Conservation (phyloP, 2,888 invertebrate genomes). For the Gastracanthus pulcherrimus region DNA sequence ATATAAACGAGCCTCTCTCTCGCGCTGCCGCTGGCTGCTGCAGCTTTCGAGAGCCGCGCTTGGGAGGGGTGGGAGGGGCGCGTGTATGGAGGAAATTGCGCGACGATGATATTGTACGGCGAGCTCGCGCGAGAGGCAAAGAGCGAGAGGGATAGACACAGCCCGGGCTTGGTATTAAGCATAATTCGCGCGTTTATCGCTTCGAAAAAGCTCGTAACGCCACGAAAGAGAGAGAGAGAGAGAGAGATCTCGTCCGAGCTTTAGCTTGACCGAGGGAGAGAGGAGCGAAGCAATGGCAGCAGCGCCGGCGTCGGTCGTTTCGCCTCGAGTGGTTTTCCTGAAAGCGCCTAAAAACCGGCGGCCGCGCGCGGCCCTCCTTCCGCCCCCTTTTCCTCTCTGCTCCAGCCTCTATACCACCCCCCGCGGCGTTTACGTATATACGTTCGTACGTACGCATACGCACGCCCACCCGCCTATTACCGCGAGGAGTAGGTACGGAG, state of each 20-base stretch:
- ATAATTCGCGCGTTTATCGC: slow-evolving; percentile 71
- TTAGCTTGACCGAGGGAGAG: too few relatives aligned
- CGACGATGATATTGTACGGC: slow-evolving; percentile 54
- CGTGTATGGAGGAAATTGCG: slow-evolving; percentile 52
- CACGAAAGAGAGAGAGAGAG: too few relatives aligned
- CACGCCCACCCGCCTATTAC: slow-evolving; percentile 4
- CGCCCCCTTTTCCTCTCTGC: slow-evolving; percentile 20
- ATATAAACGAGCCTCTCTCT: slow-evolving; percentile 36
- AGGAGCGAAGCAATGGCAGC: slow-evolving; percentile 56
- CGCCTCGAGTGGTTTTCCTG: slow-evolving; percentile 60
- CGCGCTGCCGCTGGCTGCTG: background rate
- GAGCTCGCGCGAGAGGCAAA: background rate
- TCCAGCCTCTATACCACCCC: background rate
- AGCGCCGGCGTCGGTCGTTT: slow-evolving; percentile 55
- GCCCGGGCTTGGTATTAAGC: slow-evolving; percentile 63
- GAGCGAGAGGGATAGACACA: slow-evolving; percentile 9
- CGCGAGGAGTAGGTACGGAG: too few relatives aligned
- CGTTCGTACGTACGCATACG: too few relatives aligned
- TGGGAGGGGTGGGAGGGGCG: background rate
- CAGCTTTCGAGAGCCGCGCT: background rate
- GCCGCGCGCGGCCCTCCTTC: slow-evolving; percentile 27
- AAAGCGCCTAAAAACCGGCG: slow-evolving; percentile 48
- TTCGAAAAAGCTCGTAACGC: slow-evolving; percentile 58
- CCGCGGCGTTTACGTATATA: too few relatives aligned
- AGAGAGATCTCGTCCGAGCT: too few relatives aligned